Evolutionary conservation across 2,888 invertebrate genomes (phyloP).

Genomic region (Platycnemis pennipes): DNA sequence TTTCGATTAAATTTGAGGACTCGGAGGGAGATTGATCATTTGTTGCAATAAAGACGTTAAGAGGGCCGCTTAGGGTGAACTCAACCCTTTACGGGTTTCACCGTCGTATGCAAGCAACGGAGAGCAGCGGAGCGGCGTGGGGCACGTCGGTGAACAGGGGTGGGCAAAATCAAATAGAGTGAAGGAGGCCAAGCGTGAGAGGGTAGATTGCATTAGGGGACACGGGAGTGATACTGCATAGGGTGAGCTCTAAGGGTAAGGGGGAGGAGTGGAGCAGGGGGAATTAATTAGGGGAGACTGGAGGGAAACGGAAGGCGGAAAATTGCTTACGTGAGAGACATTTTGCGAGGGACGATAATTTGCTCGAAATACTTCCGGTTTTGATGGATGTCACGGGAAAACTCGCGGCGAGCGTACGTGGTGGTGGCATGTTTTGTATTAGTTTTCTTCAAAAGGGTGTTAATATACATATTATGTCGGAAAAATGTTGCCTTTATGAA

Average conservation of each 20-base stretch:
- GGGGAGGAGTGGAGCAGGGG: background rate
- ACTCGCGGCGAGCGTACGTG: background rate
- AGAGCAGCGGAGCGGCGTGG: background rate
- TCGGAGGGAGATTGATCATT: background rate
- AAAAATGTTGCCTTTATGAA: too few relatives aligned
- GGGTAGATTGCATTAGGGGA: conserved; percentile 6
- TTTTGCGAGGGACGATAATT: background rate
- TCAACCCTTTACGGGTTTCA: background rate
- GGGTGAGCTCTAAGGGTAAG: background rate
- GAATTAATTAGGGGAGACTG: background rate
- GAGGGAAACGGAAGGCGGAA: background rate
- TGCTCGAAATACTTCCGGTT: background rate
- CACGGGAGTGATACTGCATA: conserved; percentile 28
- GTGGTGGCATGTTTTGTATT: background rate
- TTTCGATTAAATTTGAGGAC: background rate
- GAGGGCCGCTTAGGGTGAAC: background rate
- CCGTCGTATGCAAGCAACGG: conserved; percentile 4
- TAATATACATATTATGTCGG: too few relatives aligned
- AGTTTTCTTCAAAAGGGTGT: background rate
- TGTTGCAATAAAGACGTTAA: background rate
- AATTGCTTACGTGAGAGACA: conserved; percentile 13
- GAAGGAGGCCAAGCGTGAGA: background rate
- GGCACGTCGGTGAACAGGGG: background rate
- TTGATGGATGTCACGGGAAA: background rate
- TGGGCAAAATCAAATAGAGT: background rate